Base-by-base conservation (phyloP, 2,888 invertebrate species). In the Tenthredo scrophulariae region DNA sequence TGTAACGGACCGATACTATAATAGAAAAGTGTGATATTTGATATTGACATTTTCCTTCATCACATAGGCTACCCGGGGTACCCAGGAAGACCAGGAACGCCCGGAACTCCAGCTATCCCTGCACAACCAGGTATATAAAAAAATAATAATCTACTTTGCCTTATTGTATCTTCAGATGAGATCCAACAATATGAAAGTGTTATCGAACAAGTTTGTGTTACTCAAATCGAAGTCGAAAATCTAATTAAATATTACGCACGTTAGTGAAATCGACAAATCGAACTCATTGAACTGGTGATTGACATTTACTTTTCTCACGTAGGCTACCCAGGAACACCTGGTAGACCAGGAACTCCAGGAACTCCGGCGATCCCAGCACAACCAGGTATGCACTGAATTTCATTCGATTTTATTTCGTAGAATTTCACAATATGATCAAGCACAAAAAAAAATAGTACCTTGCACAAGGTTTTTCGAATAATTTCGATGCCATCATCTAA, bases 101-200 rank as follows among this genome's bases (percentile, higher is more conserved):
- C 91, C 18, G 91, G 91, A 58, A 79, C 88, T 2, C 89, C 92
- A 29, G 92, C 92, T 15, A 88, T 89, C 2, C 91, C 92, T 15
- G 93, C 92, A 67, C 86, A 85, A 7, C 91, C 93, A 67, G 94
- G 85, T 33, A 74, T 43, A 22, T n/a, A 40, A 74, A 6, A 22
- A 26, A 22, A 29, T 29, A 13, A 65, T 65, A 15, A 29, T 67
- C 10, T 26, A 22, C 10, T 22, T 26, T 26, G 26, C 26, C 22
- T 26, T 5, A n/a, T 58, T 9, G 62, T 62, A 62, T 62, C 22
- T 13, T 26, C 9, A 26, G 4, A 3, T 62, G 62, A 2, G 62
- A 26, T 62, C 13, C 10, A 2, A 62, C 37, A 37, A 5, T 9
- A 9, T 4, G 5, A 33, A 37, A 18, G 18, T 37, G 10, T 1